Evolutionary conservation across 2,113 vertebrate genomes (phyloP), one percentile per base, ranked within the genome.

Genomic region (Paramisgurnus dabryanus): DNA sequence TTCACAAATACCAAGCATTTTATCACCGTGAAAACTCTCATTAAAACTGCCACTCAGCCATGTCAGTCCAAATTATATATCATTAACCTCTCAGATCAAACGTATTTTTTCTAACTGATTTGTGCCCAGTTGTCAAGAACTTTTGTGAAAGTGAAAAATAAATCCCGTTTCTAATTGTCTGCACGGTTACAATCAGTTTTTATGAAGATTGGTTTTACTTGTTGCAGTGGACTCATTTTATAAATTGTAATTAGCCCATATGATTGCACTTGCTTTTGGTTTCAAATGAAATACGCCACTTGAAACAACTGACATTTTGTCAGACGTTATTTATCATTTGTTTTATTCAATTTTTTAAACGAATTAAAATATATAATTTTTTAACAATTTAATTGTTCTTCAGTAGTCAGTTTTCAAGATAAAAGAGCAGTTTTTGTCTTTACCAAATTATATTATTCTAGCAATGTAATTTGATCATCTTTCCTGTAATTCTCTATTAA

Each of bases 11-110:
- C 53, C 79, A 58, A 74, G 74, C 71, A 76, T 81, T 70, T 83
- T 63, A 27, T 72, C 50, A 76, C 84, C 79, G 80, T 86, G 82
- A 83, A 78, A 85, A 80, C 78, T 57, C 63, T 67, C 84, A 67
- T 83, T 69, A 74, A 77, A 50, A 63, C 68, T 72, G 67, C 70
- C 77, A 64, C 67, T 82, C 67, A 68, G 57, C 47, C 41, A 64
- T 47, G 72, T 64, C 67, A 66, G 50, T 40, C 78, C 64, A 80
- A 73, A 84, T 86, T 82, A 82, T 72, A 78, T 80, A 84, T 84
- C 72, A 81, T 86, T 70, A 73, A 61, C 57, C 76, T 64, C 49
- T 61, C 79, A 47, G 65, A 79, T 77, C 67, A 77, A 80, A 82
- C 76, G 79, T 71, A 64, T 79, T 79, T 84, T 80, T 18, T 57